phyloP scores from a whole-genome alignment of 2,888 invertebrate species.

The Oegoconia quadripuncta region DNA sequence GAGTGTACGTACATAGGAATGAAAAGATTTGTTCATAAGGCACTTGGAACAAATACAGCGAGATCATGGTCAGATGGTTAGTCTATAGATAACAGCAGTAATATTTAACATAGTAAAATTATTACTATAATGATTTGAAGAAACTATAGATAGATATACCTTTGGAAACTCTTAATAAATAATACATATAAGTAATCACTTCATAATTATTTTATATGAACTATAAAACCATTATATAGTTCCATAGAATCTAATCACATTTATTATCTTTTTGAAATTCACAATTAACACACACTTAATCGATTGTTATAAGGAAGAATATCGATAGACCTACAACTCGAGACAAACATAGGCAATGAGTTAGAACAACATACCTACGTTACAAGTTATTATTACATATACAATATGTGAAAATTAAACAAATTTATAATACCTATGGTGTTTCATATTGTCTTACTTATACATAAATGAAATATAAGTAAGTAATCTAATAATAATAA shows the following conservation, averaged over 20 bases:
- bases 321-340: conserved; percentile 35
- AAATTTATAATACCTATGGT: too few relatives aligned
- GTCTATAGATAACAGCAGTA: conserved; percentile 9
- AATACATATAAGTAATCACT: conserved; percentile 19
- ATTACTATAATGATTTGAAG: conserved; percentile 7
- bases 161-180: conserved; percentile 27
- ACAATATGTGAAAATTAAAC: conserved; percentile 22
- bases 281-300: conserved; percentile 51
- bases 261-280: conserved; percentile 38
- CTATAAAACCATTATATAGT: conserved; percentile 62
- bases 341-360: conserved; percentile 25
- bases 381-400: conserved; percentile 25
- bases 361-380: conserved; percentile 23
- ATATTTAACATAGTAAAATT: conserved; percentile 6
- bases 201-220: conserved; percentile 30
- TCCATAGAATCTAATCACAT: conserved; percentile 59
- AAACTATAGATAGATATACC: conserved; percentile 12
- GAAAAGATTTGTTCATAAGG: conserved; percentile 73
- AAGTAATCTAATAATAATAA: too few relatives aligned
- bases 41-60: conserved; percentile 74
- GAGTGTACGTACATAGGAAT: conserved; percentile 65
- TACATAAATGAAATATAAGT: too few relatives aligned
- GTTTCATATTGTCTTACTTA: too few relatives aligned
- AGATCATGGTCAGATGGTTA: conserved; percentile 44
- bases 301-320: conserved; percentile 40